These are phyloP conservation scores for Diplodus puntazzo DNA, from an alignment of 2,797 vertebrate genomes.

Conservation along the genomic window DNA sequence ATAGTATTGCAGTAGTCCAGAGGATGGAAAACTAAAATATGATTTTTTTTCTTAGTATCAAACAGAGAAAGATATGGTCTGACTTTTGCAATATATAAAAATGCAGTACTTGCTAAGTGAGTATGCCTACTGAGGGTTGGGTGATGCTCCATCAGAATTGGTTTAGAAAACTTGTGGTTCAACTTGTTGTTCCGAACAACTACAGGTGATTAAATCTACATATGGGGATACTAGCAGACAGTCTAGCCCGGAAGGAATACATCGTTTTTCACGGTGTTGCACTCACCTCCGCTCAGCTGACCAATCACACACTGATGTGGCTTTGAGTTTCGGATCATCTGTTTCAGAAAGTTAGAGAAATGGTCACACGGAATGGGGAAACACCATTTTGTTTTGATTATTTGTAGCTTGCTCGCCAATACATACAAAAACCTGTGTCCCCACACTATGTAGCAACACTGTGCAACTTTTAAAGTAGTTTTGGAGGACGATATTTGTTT, in stretches of 20 bases:
- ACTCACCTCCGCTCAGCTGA: not conserved
- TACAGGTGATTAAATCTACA: constrained; percentile 9
- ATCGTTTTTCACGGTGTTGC: not conserved
- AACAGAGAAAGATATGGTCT: not conserved
- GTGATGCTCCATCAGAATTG: not conserved
- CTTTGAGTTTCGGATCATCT: not conserved
- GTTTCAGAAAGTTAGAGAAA: not conserved
- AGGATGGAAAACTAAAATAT: constrained; percentile 14
- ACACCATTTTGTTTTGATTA: too few species aligned
- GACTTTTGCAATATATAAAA: constrained; percentile 15
- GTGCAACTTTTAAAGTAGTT: too few species aligned
- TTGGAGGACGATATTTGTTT: too few species aligned
- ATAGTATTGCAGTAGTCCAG: constrained; percentile 18
- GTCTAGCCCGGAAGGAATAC: not conserved
- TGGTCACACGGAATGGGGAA: not conserved
- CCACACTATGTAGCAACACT: too few species aligned
- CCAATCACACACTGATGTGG: not conserved
- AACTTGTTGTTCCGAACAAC: constrained; percentile 15
- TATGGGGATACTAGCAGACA: not conserved
- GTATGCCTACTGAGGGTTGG: not conserved
- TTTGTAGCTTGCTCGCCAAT: not conserved
- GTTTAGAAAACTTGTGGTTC: not conserved
- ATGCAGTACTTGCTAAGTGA: not conserved
- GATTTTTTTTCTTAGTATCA: constrained; percentile 20
- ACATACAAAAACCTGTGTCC: not conserved